Evolutionary conservation across 2,797 vertebrate genomes (phyloP).

Genomic region (Remorina albescens): DNA sequence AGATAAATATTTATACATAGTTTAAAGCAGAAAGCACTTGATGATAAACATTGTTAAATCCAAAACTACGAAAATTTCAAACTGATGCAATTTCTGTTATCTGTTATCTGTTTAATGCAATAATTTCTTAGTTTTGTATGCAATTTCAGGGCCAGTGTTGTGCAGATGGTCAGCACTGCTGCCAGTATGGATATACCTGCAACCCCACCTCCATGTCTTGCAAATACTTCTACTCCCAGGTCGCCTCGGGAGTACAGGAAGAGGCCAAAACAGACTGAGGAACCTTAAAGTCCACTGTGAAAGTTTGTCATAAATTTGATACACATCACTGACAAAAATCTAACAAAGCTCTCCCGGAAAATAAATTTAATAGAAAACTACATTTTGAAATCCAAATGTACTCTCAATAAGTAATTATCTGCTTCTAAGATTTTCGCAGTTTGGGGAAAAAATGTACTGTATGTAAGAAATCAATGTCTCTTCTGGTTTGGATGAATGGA

Average conservation of each 20-base stretch:
- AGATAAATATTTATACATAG: background rate
- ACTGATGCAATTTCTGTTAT: too few relatives aligned
- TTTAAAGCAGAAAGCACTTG: background rate
- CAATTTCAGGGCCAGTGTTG: slow-evolving; percentile 77
- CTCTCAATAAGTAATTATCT: too few relatives aligned
- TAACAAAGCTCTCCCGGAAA: too few relatives aligned
- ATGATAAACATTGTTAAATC: background rate
- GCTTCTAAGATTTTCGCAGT: too few relatives aligned
- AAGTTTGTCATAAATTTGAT: background rate
- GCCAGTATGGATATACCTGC: slow-evolving; percentile 70
- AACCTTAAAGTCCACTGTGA: background rate
- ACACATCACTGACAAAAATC: background rate
- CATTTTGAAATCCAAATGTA: too few relatives aligned
- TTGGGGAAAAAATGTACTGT: too few relatives aligned
- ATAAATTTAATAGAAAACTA: too few relatives aligned
- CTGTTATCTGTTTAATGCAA: background rate
- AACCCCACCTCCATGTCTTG: slow-evolving; percentile 49
- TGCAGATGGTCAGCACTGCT: slow-evolving; percentile 78
- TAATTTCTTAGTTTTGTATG: background rate
- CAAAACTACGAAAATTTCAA: too few relatives aligned
- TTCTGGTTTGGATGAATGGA: background rate
- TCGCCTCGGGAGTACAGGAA: slow-evolving; percentile 34
- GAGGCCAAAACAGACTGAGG: slow-evolving; percentile 20
- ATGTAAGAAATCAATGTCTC: background rate
- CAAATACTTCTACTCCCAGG: slow-evolving; percentile 1